These are phyloP conservation scores for Sardinella longiceps DNA, from an alignment of 2,797 vertebrate species.

Conservation along the genomic window DNA sequence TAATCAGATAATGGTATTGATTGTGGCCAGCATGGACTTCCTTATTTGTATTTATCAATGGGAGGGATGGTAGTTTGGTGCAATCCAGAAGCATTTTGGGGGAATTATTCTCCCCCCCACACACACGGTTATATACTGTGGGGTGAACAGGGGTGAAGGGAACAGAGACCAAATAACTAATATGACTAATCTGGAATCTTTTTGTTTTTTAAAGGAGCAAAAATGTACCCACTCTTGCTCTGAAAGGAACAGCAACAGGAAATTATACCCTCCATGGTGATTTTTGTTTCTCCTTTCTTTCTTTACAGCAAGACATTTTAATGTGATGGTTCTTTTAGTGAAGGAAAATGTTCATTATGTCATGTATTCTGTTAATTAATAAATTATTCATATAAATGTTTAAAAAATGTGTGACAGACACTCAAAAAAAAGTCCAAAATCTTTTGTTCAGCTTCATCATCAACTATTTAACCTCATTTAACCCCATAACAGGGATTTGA, in stretches of 20 bases:
- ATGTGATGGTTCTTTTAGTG: conserved; percentile 65
- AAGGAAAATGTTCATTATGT: conserved; percentile 58
- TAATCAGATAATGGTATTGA: conserved; percentile 63
- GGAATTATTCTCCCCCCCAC: conserved; percentile 30
- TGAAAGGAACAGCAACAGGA: conserved; percentile 46
- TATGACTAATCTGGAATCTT: conserved; percentile 55
- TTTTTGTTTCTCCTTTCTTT: conserved; percentile 44
- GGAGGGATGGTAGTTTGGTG: conserved; percentile 55
- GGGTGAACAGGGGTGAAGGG: conserved; percentile 45
- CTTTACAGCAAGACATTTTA: conserved; percentile 56
- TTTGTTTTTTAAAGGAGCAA: conserved; percentile 46
- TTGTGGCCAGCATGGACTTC: conserved; percentile 61
- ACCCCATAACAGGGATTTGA: not conserved
- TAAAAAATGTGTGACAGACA: conserved; percentile 59
- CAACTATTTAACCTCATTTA: not conserved
- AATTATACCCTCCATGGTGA: conserved; percentile 52
- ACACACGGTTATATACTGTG: conserved; percentile 49
- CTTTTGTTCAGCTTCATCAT: not conserved
- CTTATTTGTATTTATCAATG: conserved; percentile 66
- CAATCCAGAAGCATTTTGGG: conserved; percentile 47
- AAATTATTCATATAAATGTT: conserved; percentile 79
- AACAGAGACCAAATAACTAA: conserved; percentile 67
- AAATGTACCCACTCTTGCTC: conserved; percentile 50
- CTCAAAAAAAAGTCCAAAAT: conserved; percentile 17
- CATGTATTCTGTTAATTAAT: conserved; percentile 78